These are phyloP conservation scores for Phacellophora camtschatica DNA, from an alignment of 30 jellyfish, hydroid and myxozoan species.

Conservation along the genomic window DNA sequence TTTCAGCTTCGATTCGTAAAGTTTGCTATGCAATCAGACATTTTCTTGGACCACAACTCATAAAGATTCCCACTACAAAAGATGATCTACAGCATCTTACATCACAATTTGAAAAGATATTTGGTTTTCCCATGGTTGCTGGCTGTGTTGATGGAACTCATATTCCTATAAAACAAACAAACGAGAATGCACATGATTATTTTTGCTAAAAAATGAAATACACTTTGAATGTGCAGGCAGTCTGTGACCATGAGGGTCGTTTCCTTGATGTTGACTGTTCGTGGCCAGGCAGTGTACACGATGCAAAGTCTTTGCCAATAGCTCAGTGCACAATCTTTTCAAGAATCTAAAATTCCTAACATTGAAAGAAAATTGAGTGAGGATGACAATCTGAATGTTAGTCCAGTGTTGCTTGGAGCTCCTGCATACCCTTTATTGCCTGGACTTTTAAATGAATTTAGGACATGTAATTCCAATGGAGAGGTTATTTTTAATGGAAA, in stretches of 20 bases:
- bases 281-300: conserved; percentile 85
- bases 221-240: conserved; percentile 65
- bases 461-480: neutral
- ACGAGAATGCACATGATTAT: conserved; percentile 78
- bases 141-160: conserved; percentile 86
- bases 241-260: conserved; percentile 52
- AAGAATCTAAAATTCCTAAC: conserved; percentile 14
- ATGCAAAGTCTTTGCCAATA: conserved; percentile 49
- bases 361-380: conserved; percentile 22
- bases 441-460: conserved; percentile 14
- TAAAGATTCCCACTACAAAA: neutral
- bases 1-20: conserved; percentile 10
- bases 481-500: conserved; percentile 35
- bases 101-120: conserved; percentile 22
- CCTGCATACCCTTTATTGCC: conserved; percentile 87
- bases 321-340: conserved; percentile 22
- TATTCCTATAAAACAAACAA: conserved; percentile 64
- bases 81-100: conserved; percentile 35
- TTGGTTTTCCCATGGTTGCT: conserved; percentile 80
- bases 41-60: conserved; percentile 6
- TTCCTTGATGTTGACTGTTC: conserved; percentile 53
- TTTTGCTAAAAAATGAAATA: conserved; percentile 71
- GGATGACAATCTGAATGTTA: conserved; percentile 47
- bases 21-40: neutral
- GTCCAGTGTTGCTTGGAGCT: conserved; percentile 63